Percentiles rank a stretch among this genome's conserved stretches.
These are phyloP conservation scores for Poeciliopsis presidionis DNA, from an alignment of 2,797 vertebrate genomes.

Conservation along the genomic window DNA sequence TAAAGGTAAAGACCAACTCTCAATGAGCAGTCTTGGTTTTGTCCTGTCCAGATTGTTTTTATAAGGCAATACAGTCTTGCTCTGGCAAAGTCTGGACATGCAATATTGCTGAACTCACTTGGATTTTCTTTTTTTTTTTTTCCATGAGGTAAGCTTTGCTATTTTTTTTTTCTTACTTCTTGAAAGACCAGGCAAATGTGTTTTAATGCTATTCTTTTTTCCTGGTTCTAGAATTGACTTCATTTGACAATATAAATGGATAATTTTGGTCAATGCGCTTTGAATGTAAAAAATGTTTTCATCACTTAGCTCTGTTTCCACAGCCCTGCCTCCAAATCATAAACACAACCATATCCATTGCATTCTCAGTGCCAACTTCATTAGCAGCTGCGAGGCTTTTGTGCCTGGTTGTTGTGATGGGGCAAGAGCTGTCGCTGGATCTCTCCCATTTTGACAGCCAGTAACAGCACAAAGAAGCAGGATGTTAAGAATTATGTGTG, in stretches of 20 bases:
- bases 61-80: slow-evolving; percentile 39
- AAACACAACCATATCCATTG: slow-evolving; percentile 41
- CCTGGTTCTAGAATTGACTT: slow-evolving; percentile 22
- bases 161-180: slow-evolving; percentile 13
- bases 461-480: slow-evolving; percentile 40
- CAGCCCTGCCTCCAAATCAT: slow-evolving; percentile 31
- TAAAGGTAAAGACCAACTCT: slow-evolving; percentile 18
- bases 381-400: slow-evolving; percentile 55
- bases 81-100: slow-evolving; percentile 66
- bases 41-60: slow-evolving; percentile 47
- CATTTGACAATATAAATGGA: slow-evolving; percentile 20
- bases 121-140: slow-evolving; percentile 45
- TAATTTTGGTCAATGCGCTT: slow-evolving; percentile 21
- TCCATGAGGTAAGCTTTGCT: slow-evolving; percentile 44
- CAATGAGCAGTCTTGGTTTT: slow-evolving; percentile 3
- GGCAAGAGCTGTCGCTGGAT: slow-evolving; percentile 33
- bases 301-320: slow-evolving; percentile 16
- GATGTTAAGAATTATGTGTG: slow-evolving; percentile 7
- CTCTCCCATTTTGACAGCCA: slow-evolving; percentile 39
- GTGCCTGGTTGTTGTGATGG: slow-evolving; percentile 57
- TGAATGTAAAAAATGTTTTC: slow-evolving; percentile 19
- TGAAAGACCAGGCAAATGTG: slow-evolving; percentile 10
- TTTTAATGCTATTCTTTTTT: slow-evolving; percentile 26
- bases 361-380: slow-evolving; percentile 44
- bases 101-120: slow-evolving; percentile 67